Evolutionary conservation across 2,888 invertebrate genomes (phyloP).

Genomic region (Parnassius orleans): DNA sequence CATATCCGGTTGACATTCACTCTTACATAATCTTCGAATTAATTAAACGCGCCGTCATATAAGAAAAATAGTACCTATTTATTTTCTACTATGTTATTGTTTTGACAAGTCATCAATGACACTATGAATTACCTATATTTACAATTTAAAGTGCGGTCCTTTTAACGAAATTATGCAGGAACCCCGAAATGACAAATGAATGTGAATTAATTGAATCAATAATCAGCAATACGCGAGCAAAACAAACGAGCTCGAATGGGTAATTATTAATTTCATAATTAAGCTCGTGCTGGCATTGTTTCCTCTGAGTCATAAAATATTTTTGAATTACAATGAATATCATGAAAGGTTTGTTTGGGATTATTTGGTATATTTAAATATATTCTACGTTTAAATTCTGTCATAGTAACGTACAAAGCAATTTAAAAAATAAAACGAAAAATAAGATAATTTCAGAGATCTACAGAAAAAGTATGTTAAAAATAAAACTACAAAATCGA

Average conservation of each 20-base stretch:
- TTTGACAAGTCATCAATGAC: constrained; percentile 22
- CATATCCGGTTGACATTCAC: no score
- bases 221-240: constrained; percentile 32
- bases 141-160: constrained; percentile 14
- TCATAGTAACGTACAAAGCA: no score
- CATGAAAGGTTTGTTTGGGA: not conserved
- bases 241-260: constrained; percentile 24
- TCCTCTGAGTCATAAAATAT: not conserved
- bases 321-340: not conserved
- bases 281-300: constrained; percentile 2
- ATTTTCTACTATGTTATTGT: constrained; percentile 15
- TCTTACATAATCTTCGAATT: no score
- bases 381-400: no score
- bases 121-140: constrained; percentile 10
- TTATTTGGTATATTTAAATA: no score
- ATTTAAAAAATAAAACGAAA: no score
- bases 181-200: constrained; percentile 25
- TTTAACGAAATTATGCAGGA: constrained; percentile 27
- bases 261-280: constrained; percentile 39
- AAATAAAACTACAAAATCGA: no score
- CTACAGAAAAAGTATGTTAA: no score
- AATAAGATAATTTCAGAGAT: no score
- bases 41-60: no score
- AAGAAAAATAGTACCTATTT: no score
- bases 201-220: constrained; percentile 36